Evolutionary conservation across 2,113 vertebrate species (phyloP).

Genomic region (Tetrax tetrax): DNA sequence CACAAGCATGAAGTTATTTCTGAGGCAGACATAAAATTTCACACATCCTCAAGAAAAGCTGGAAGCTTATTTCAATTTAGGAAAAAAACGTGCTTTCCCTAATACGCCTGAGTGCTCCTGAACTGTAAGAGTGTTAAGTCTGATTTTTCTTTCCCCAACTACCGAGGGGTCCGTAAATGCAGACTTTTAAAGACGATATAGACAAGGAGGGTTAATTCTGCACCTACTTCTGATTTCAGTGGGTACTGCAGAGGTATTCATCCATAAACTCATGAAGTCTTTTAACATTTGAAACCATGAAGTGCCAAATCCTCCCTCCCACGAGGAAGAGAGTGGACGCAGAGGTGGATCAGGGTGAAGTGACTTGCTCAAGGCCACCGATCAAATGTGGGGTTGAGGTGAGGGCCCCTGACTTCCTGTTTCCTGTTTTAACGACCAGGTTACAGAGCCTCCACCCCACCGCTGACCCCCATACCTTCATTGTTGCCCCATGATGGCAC

Average conservation of each 20-base stretch:
- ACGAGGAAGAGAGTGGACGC: not conserved
- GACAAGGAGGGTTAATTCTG: not conserved
- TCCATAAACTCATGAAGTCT: not conserved
- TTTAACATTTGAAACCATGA: not conserved
- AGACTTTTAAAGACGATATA: not conserved
- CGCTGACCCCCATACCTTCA: slow-evolving; percentile 51
- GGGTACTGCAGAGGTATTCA: not conserved
- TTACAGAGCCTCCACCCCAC: not conserved
- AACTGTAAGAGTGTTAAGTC: not conserved
- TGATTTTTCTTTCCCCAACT: not conserved
- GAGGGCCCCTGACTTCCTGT: slow-evolving; percentile 12
- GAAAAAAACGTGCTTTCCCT: not conserved
- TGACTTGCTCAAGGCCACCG: not conserved
- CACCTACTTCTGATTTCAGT: not conserved
- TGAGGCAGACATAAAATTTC: not conserved
- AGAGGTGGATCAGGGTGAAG: not conserved
- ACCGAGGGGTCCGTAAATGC: not conserved
- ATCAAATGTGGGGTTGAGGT: not conserved
- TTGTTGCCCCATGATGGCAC: not conserved
- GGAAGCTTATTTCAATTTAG: not conserved
- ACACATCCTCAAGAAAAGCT: not conserved
- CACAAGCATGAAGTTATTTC: not conserved
- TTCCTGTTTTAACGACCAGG: not conserved
- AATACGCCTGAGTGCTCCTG: too few species aligned
- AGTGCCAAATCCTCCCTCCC: not conserved